phyloP scores from a whole-genome alignment of 2,797 vertebrate genomes.

The Eulemur mongoz region DNA sequence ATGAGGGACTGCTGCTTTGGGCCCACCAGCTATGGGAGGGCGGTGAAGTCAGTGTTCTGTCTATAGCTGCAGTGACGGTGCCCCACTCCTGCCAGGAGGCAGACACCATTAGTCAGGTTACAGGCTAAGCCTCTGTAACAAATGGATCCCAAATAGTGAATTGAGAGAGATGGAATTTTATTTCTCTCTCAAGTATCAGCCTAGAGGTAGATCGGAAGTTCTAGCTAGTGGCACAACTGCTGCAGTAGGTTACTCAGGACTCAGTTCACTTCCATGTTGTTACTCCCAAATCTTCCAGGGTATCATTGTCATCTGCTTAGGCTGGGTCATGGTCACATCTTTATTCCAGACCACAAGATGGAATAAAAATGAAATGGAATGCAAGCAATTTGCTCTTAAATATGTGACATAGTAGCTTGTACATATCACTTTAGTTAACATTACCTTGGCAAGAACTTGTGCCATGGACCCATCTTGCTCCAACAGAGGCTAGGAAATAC shows the following conservation, averaged over 20 bases:
- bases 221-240: neutral
- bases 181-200: neutral
- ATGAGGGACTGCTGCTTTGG: neutral
- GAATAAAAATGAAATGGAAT: neutral
- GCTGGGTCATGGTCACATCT: neutral
- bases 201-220: neutral
- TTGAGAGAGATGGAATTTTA: neutral
- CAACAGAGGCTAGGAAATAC: neutral
- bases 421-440: neutral
- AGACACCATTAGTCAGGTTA: neutral
- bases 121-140: conserved; percentile 4
- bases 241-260: neutral
- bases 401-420: neutral
- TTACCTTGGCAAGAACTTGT: neutral
- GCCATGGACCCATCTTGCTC: neutral
- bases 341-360: neutral
- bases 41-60: neutral
- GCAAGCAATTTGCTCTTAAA: neutral
- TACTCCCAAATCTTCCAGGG: neutral
- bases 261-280: neutral
- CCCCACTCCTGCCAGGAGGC: neutral
- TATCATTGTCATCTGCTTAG: neutral
- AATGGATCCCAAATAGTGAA: neutral
- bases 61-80: neutral
- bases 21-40: neutral